Conservation (phyloP, 2,797 vertebrate genomes). For the Halcyon smyrnensis region DNA sequence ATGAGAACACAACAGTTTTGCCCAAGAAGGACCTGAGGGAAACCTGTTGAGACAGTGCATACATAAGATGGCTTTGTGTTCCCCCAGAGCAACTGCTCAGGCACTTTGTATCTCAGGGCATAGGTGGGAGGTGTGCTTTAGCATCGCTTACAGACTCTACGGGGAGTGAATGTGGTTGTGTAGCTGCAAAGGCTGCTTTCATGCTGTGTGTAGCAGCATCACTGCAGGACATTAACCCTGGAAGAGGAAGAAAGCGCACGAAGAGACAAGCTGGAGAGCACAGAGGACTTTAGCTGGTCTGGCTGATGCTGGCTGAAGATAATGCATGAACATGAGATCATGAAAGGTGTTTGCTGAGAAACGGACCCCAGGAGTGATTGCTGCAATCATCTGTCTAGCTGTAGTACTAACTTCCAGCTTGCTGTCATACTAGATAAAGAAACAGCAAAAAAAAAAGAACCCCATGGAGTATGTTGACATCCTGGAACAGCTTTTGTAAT, state of each 20-base stretch:
- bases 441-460: neutral
- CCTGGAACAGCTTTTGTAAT: neutral
- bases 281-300: neutral
- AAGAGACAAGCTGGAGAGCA: neutral
- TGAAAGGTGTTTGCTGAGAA: neutral
- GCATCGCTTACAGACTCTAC: neutral
- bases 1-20: neutral
- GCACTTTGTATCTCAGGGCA: neutral
- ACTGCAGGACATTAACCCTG: neutral
- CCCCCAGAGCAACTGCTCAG: neutral
- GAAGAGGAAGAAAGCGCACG: fast-evolving
- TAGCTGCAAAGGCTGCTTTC: neutral
- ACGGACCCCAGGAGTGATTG: neutral
- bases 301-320: neutral
- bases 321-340: neutral
- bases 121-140: neutral
- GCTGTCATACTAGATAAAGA: neutral
- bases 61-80: neutral
- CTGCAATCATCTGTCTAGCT: neutral
- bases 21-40: neutral
- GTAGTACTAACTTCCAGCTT: neutral
- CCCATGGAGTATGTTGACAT: neutral
- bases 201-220: neutral
- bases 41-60: neutral
- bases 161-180: neutral